These are phyloP conservation scores for Microcebus murinus DNA, from an alignment of 2,113 vertebrate genomes.

Conservation along the genomic window DNA sequence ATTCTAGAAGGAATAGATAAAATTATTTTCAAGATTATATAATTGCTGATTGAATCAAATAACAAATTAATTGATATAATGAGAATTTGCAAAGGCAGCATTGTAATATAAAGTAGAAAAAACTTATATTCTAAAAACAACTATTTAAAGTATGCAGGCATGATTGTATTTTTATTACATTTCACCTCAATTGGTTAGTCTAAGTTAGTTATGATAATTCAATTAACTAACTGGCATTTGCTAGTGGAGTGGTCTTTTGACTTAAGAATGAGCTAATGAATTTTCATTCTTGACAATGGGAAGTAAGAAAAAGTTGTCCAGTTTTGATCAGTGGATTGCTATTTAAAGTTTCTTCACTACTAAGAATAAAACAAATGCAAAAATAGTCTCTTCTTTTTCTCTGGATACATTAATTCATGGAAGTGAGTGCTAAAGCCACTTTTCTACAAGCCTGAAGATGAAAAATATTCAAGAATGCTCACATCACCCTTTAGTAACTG, in stretches of 20 bases:
- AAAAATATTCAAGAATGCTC: not conserved
- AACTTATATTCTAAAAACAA: not conserved
- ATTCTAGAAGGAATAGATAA: not conserved
- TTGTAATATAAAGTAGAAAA: not conserved
- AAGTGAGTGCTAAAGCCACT: fast-evolving
- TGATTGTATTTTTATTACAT: not conserved
- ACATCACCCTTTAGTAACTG: not conserved
- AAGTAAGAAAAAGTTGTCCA: not conserved
- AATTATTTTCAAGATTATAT: not conserved
- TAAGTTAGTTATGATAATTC: not conserved
- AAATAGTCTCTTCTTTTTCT: not conserved
- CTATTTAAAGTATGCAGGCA: not conserved
- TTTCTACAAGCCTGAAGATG: not conserved
- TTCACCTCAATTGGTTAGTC: not conserved
- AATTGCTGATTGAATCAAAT: not conserved
- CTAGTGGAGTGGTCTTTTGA: not conserved
- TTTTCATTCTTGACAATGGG: not conserved
- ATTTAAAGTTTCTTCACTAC: not conserved
- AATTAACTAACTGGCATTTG: not conserved
- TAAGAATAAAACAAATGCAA: not conserved
- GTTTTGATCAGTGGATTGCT: not conserved
- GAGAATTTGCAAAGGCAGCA: not conserved
- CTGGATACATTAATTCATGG: not conserved
- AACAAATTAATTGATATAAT: not conserved
- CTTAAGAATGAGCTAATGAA: not conserved